Percentiles rank a stretch among this genome's conserved stretches.
These are phyloP conservation scores for Tromatobia lineatoria DNA, from an alignment of 2,888 invertebrate species.

Conservation along the genomic window DNA sequence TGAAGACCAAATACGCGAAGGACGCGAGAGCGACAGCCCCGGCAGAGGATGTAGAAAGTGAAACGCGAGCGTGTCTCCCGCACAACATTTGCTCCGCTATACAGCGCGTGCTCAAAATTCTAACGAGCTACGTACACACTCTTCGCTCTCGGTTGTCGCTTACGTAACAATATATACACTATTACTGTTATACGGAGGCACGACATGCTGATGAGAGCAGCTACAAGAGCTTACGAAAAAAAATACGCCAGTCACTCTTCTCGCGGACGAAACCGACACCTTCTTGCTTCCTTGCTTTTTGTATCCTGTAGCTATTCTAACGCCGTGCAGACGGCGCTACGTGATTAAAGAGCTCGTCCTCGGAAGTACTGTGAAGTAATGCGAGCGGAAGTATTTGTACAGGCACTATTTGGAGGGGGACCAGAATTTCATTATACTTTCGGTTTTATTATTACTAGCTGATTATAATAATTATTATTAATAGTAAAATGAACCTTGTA, in stretches of 20 bases:
- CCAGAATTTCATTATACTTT: background rate
- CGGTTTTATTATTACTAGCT: background rate
- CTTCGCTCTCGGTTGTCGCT: constrained; percentile 38
- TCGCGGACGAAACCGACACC: constrained; percentile 42
- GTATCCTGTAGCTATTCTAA: constrained; percentile 9
- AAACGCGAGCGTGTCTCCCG: constrained; percentile 52
- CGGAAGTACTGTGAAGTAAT: constrained; percentile 52
- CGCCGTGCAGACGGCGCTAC: constrained; percentile 10
- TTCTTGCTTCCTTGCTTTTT: constrained; percentile 17
- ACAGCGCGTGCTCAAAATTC: constrained; percentile 66
- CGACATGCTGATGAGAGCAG: constrained; percentile 12
- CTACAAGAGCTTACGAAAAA: constrained; percentile 16
- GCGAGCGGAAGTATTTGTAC: constrained; percentile 54
- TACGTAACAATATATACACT: constrained; percentile 51
- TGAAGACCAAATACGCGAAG: constrained; percentile 46
- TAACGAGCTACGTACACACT: constrained; percentile 60
- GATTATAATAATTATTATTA: background rate
- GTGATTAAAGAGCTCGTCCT: constrained; percentile 44
- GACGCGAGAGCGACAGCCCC: constrained; percentile 50
- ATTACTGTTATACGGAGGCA: constrained; percentile 20
- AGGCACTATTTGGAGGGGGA: background rate
- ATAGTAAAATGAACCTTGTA: background rate
- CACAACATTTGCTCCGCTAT: constrained; percentile 31
- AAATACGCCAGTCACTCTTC: constrained; percentile 27
- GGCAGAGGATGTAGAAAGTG: constrained; percentile 66